phyloP scores from a whole-genome alignment of 2,113 vertebrate genomes.

The Dolichallabes microphthalmus region DNA sequence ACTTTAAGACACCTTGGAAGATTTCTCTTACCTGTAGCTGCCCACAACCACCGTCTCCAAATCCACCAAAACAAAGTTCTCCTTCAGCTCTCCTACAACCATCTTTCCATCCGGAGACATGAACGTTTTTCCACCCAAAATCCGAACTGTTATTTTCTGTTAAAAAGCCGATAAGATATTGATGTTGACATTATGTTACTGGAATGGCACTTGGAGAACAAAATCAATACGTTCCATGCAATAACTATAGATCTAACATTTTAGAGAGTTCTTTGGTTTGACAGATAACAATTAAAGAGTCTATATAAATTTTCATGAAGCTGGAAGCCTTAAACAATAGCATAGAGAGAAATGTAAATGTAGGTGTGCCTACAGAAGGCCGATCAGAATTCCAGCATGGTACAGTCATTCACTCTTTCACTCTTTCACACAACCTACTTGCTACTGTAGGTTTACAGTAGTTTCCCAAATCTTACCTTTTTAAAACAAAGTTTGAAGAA shows the following conservation, averaged over 20 bases:
- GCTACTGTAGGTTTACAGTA: no score
- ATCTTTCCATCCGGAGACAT: constrained; percentile 71
- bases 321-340: background rate
- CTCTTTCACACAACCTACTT: background rate
- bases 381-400: background rate
- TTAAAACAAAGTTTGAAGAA: background rate
- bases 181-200: background rate
- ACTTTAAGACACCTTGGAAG: background rate
- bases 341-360: background rate
- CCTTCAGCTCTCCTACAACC: constrained; percentile 77
- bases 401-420: background rate
- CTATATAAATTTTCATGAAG: background rate
- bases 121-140: constrained; percentile 77
- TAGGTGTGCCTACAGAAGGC: background rate
- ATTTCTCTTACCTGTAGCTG: constrained; percentile 78
- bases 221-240: no score
- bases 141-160: constrained; percentile 79
- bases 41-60: constrained; percentile 79
- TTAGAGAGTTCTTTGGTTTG: background rate
- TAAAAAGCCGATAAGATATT: constrained; percentile 9
- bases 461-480: background rate
- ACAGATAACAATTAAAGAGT: background rate
- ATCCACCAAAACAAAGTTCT: constrained; percentile 84
- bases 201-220: background rate
- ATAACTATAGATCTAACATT: background rate